A percentile compares a stretch with the other conserved stretches of the same genome.
Conservation (phyloP, 2,797 vertebrate genomes). For the Notoglanidium macrostoma region DNA sequence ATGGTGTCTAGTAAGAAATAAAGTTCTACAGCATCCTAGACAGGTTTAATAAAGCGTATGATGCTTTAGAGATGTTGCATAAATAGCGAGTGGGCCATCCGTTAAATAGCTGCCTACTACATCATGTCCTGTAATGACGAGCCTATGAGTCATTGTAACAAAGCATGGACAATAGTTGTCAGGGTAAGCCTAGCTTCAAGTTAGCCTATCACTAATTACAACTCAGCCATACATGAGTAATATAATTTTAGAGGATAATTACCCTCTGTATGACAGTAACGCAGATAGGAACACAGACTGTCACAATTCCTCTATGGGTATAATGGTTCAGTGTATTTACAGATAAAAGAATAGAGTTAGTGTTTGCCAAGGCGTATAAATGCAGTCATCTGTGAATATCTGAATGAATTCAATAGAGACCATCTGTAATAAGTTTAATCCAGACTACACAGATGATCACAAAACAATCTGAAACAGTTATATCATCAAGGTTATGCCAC, state of each 20-base stretch:
- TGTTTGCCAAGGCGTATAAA: not conserved
- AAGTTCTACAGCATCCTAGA: not conserved
- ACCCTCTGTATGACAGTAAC: slow-evolving; percentile 46
- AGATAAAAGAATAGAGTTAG: not conserved
- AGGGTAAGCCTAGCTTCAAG: slow-evolving; percentile 50
- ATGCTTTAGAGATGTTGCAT: slow-evolving; percentile 18
- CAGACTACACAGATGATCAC: not conserved
- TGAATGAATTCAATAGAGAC: not conserved
- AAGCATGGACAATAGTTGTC: slow-evolving; percentile 39
- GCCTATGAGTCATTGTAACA: slow-evolving; percentile 35
- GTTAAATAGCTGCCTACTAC: slow-evolving; percentile 21
- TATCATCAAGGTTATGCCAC: not conserved
- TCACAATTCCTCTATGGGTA: slow-evolving; percentile 34
- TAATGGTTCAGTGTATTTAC: not conserved
- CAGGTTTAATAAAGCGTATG: slow-evolving; percentile 31
- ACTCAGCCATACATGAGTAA: slow-evolving; percentile 46
- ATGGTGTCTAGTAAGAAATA: not conserved
- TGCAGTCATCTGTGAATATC: not conserved
- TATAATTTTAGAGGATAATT: slow-evolving; percentile 50
- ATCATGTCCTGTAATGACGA: slow-evolving; percentile 37
- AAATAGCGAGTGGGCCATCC: slow-evolving; percentile 7
- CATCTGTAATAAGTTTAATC: not conserved
- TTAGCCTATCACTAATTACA: slow-evolving; percentile 44
- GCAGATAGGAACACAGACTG: slow-evolving; percentile 42
- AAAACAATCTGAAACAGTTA: not conserved